Base-by-base conservation (phyloP, 1,140 invertebrate genomes). In the Diabrotica virgifera region DNA sequence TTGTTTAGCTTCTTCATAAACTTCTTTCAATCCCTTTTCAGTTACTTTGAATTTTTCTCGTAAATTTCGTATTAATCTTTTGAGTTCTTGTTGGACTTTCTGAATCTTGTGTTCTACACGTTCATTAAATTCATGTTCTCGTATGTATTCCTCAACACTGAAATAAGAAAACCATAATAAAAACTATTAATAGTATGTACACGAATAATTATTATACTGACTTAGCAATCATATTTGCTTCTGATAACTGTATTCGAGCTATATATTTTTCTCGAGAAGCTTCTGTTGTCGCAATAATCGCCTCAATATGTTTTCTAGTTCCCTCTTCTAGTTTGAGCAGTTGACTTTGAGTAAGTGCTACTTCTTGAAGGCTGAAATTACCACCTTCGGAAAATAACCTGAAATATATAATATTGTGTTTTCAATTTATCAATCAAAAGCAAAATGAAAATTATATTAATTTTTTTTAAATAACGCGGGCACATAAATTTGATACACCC, bases 361-460 rank as follows among this genome's bases (percentile, higher is more conserved):
- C 37, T 64, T 71, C 70, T n/a, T 54, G n/a, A 2, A 51, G 14
- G 35, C 51, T 64, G 51, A 62, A 71, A 54, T 69, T 66, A 24
- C 70, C 67, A 10, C 46, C 62, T 59, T 71, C 67, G 13, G 61
- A 62, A 65, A 71, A 71, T 10, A 69, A 62, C 50, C 66, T 68
- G 35, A 36, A 56, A 63, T 5, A 37, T 14, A 24, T 24, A 1
- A 4, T n/a, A n/a, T n/a, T n/a, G n/a, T n/a, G n/a, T n/a, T n/a
- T n/a, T n/a, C n/a, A n/a, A n/a, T n/a, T n/a, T n/a, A n/a, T n/a
- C n/a, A n/a, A n/a, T n/a, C n/a, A n/a, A n/a, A n/a, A n/a, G n/a
- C n/a, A n/a, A n/a, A n/a, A n/a, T n/a, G n/a, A n/a, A n/a, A n/a
- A n/a, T n/a, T n/a, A n/a, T n/a, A n/a, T n/a, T n/a, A n/a, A n/a